Base-by-base conservation (phyloP, 2,113 vertebrate species). In the Muscicapa adusta region DNA sequence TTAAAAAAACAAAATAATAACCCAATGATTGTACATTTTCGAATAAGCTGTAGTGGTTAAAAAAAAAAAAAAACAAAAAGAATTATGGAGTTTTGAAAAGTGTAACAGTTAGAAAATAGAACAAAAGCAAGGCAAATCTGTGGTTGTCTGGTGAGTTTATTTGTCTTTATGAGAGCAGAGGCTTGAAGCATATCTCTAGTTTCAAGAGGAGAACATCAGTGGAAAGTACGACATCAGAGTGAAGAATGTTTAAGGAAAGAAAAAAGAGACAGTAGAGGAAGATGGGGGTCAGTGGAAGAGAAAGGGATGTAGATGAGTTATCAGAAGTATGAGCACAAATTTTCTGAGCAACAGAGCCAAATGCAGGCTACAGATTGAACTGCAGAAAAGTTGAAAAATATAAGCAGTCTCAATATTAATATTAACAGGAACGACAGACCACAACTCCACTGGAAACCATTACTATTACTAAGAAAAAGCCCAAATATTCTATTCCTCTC, bases 381-480 rank as follows among this genome's bases (percentile, higher is more conserved):
- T 75, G 25, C 24, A 81, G 61, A 57, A 82, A 40, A 72, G 12
- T 16, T 5, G 11, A 74, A 62, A 60, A 83, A 79, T 83, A 76
- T 33, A 65, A 73, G 4, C 42, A 38, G 18, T 54, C 31, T 53
- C 20, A 50, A 18, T 42, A 76, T 79, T 63, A 65, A 13, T 19
- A 61, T 79, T 94, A 93, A 18, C 3, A 66, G 51, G 51, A 94
- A 83, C 34, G 23, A 75, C 40, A 82, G 40, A 79, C 53, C 57
- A 51, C 51, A 70, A 58, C 15, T 79, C 45, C 66, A 24, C 67
- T 86, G 60, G 85, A 90, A 90, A 58, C 24, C 65, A 85, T 91
- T 91, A 66, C 8, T 86, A 29, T 78, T 88, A 65, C 40, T 74
- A n/a, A 45, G 53, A 94, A 88, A 48, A 86, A 61, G 62, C 84